Percentiles rank a stretch among this genome's conserved stretches.
phyloP scores from a whole-genome alignment of 2,113 vertebrate species.

The Tichodroma muraria region DNA sequence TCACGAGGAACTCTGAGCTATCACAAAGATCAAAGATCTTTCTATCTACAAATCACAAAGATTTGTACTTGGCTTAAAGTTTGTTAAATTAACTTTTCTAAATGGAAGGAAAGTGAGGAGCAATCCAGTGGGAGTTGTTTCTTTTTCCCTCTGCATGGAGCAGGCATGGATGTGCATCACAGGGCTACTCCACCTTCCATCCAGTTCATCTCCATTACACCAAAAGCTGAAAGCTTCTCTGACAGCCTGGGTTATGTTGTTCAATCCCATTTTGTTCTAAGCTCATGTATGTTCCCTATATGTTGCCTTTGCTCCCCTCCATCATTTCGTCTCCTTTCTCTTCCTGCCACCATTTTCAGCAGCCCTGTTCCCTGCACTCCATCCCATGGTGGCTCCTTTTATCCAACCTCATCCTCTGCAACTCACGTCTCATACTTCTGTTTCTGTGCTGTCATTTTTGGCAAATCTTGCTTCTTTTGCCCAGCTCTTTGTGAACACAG shows the following conservation, averaged over 20 bases:
- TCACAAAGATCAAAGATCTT: background rate
- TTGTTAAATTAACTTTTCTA: background rate
- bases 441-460: background rate
- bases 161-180: fast-evolving
- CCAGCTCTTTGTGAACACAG: background rate
- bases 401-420: background rate
- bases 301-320: background rate
- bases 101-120: background rate
- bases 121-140: background rate
- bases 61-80: background rate
- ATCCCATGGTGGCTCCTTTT: background rate
- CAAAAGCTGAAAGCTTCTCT: background rate
- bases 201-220: background rate
- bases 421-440: fast-evolving
- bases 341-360: background rate
- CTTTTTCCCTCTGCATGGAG: background rate
- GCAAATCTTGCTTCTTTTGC: background rate
- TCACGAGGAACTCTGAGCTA: background rate
- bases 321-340: background rate
- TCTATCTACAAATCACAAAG: no score
- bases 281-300: background rate
- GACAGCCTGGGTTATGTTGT: background rate
- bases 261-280: background rate
- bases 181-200: background rate
- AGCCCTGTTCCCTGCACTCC: background rate